Evolutionary conservation across 2,113 vertebrate genomes (phyloP), one percentile per base, ranked within the genome.

Genomic region (human): DNA sequence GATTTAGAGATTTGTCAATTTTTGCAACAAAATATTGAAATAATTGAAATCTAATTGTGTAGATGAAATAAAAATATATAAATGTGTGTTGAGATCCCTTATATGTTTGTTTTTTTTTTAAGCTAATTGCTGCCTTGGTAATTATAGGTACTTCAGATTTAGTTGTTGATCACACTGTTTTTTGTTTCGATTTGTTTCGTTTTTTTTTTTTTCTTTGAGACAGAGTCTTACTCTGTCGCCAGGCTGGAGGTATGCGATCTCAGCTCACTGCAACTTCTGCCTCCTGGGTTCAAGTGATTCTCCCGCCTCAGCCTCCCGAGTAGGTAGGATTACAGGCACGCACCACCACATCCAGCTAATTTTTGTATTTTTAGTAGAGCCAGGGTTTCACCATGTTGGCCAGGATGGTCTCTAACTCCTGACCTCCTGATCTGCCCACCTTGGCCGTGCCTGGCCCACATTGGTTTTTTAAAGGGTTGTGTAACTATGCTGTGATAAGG

Each of bases 1-100:
- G 59, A 45, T 72, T 78, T 86, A 80, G 48, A 92, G 61, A 70
- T 76, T 57, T 92, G 23, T 72, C 14, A 64, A 86, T 86, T 61
- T 89, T 94, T 89, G 64, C 11, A 94, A 90, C 27, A 79, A 92
- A 84, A 94, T 86, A 55, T 35, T 68, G 20, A 83, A 83, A 66
- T 68, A 79, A 57, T 40, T 7, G 7, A 70, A 25, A 55, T 85
- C 35, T 76, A 61, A 79, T 48, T 94, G 12, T 57, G 20, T 30
- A 89, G 35, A 50, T 57, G 32, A 93, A 93, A 92, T 73, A 68
- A 72, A 90, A 85, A 11, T 35, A n/a, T 38, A 23, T 23, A 55
- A 70, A 38, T 5, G 16, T 78, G 0, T 43, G 30, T 70, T 8
- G 43, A 79, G 22, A 79, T 27, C 4, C 11, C 11, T 64, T 52